These are phyloP conservation scores for Trichacis sp. DNA, from an alignment of 2,888 invertebrate genomes.

Conservation along the genomic window DNA sequence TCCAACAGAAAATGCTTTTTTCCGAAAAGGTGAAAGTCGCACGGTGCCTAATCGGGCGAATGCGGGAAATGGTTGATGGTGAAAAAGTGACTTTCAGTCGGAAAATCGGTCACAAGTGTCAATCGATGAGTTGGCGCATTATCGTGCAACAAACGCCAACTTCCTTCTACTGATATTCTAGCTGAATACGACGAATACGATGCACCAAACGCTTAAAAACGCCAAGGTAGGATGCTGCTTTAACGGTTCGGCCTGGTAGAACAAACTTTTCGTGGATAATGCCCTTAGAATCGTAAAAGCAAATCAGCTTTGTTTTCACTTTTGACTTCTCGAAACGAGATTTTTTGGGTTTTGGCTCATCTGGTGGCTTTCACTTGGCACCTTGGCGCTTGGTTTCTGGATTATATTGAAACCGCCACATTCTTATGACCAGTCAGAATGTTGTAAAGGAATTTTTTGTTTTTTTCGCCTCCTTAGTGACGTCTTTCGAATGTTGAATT, in stretches of 20 bases:
- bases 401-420: too few relatives aligned
- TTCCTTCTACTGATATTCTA: background rate
- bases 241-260: too few relatives aligned
- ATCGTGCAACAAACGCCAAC: background rate
- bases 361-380: slow-evolving; percentile 9
- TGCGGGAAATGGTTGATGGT: background rate
- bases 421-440: too few relatives aligned
- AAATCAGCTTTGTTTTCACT: slow-evolving; percentile 16
- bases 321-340: background rate
- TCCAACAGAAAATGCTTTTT: background rate
- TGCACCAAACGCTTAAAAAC: background rate
- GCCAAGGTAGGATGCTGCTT: background rate
- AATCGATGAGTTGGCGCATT: background rate
- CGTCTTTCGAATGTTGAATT: background rate
- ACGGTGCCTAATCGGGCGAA: background rate
- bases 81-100: background rate
- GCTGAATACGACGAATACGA: background rate
- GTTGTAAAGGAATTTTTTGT: too few relatives aligned
- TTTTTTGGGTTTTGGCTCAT: slow-evolving; percentile 13
- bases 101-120: background rate
- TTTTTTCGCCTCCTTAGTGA: too few relatives aligned
- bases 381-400: background rate
- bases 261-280: background rate
- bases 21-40: background rate
- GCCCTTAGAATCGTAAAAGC: slow-evolving; percentile 17